A percentile compares a stretch with the other conserved stretches of the same genome.
phyloP scores from a whole-genome alignment of 1,140 invertebrate species.

The Zaprionus vittiger region DNA sequence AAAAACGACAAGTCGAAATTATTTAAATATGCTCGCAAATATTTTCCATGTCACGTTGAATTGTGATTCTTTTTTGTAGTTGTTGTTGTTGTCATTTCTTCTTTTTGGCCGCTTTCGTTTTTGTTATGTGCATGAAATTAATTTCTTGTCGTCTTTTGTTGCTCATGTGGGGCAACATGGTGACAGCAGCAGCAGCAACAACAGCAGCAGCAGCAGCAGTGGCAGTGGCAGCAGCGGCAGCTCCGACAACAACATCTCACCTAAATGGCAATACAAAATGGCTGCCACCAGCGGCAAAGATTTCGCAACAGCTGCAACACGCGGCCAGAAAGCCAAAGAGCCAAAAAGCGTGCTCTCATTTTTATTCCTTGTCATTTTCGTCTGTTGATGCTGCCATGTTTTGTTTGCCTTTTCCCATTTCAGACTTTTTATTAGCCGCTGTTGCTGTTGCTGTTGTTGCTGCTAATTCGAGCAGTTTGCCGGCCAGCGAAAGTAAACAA shows the following conservation, averaged over 20 bases:
- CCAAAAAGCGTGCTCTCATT: constrained; percentile 77
- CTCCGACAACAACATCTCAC: constrained; percentile 51
- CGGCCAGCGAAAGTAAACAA: constrained; percentile 71
- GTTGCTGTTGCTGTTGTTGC: constrained; percentile 61
- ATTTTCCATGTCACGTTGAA: constrained; percentile 80
- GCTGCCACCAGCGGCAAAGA: constrained; percentile 75
- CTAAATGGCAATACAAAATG: constrained; percentile 77
- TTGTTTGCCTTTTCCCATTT: constrained; percentile 39
- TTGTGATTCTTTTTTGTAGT: constrained; percentile 62
- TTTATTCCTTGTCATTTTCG: constrained; percentile 63
- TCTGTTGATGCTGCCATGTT: constrained; percentile 41
- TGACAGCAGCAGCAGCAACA: constrained; percentile 37
- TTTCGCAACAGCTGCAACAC: constrained; percentile 77
- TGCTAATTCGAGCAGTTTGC: constrained; percentile 74
- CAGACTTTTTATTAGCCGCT: constrained; percentile 67
- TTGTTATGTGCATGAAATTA: constrained; percentile 76
- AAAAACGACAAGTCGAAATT: constrained; percentile 29
- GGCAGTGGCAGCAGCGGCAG: neutral
- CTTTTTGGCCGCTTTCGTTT: constrained; percentile 47
- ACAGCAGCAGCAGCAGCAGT: constrained; percentile 30
- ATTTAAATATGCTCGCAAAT: constrained; percentile 57
- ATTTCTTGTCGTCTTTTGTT: constrained; percentile 80
- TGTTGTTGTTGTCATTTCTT: neutral
- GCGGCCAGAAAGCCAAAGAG: constrained; percentile 35
- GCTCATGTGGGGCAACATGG: constrained; percentile 57